Base-by-base conservation (phyloP, 2,797 vertebrate species). In the Echiichthys vipera region DNA sequence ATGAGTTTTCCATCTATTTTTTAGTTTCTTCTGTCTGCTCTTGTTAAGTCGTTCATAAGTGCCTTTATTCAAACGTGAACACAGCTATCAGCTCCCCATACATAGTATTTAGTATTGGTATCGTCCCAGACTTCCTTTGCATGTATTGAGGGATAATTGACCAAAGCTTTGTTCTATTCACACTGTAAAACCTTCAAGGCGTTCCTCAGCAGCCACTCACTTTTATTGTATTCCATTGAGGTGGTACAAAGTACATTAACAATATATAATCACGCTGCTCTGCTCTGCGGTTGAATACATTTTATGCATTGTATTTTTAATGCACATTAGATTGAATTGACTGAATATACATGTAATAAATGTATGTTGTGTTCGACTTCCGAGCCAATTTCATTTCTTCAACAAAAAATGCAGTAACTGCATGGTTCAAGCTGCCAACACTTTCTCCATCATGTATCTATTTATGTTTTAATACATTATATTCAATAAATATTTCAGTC, bases 401-500 rank as follows among this genome's bases (percentile, higher is more conserved):
- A 20, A 30, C 30, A 42, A 20, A 5, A 25, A 43, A 32, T 15
- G 10, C 34, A 14, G 7, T 27, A 22, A n/a, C 18, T 12, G 5
- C 63, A 24, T 50, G 22, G 49, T 59, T 53, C 13, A 13, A 71
- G 34, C 75, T 46, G 39, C 50, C 51, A n/a, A 22, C 71, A 55
- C 27, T 0, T 30, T 71, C 25, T 15, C 57, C 63, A 4, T 55
- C 58, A 64, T 65, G 40, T 62, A 65, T 75, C 61, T 65, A 18
- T 86, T 83, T 74, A 77, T 77, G 70, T 78, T 83, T 74, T 68
- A 72, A 77, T 47, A 46, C 63, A 63, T 64, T 61, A 9, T 57
- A 53, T 89, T 83, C 66, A 90, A 81, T 90, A 86, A 84, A 87
- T 43, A 7, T 1, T 59, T 78, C 20, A 68, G 32, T 77, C 63